Conservation (phyloP, 2,113 vertebrate species). For the Quiscalus mexicanus region DNA sequence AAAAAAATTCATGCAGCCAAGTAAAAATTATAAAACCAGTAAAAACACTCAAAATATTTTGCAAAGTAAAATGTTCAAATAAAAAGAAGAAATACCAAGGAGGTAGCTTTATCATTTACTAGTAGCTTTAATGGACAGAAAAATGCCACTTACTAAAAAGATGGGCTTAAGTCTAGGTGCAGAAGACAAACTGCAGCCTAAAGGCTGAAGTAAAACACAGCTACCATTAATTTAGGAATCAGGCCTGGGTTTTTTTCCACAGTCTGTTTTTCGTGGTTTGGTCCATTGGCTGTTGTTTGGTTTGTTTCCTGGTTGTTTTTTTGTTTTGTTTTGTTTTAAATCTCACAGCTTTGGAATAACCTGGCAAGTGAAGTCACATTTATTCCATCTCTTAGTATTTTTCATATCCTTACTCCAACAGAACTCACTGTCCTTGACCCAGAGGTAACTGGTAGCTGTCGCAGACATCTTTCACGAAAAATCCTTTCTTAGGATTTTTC, state of each 20-base stretch:
- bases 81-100: not conserved
- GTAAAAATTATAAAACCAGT: not conserved
- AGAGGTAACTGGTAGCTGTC: not conserved
- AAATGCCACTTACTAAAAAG: not conserved
- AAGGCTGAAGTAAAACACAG: not conserved
- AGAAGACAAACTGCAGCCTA: not conserved
- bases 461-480: too few species aligned
- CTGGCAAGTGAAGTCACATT: not conserved
- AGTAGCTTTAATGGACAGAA: not conserved
- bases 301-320: not conserved
- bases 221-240: not conserved
- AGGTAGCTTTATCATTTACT: not conserved
- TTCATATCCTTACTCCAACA: not conserved
- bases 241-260: fast-evolving
- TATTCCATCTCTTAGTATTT: not conserved
- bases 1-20: not conserved
- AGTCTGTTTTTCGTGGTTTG: not conserved
- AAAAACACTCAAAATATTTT: not conserved
- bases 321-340: not conserved
- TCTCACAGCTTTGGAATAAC: not conserved
- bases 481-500: too few species aligned
- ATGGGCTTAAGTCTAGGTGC: not conserved
- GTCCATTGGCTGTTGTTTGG: not conserved
- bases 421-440: not conserved
- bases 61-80: not conserved